Evolutionary conservation across 2,797 vertebrate genomes (phyloP), one percentile per base, ranked within the genome.

Genomic region (Sebastes aleutianus): DNA sequence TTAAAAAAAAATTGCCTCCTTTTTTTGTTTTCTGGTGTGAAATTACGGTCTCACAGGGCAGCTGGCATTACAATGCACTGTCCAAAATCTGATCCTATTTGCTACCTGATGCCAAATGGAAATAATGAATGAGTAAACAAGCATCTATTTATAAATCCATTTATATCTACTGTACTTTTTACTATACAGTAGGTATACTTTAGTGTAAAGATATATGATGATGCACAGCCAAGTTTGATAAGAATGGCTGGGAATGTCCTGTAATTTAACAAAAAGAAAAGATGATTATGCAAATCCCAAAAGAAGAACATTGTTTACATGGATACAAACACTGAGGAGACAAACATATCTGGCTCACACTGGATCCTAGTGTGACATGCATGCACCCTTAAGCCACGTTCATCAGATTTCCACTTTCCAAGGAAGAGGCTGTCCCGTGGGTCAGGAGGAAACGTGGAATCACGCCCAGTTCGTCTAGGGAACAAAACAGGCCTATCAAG

Each of bases 341-440:
- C 78, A 90, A 86, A 88, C 81, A 84, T 67, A 43, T 85, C 4
- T 31, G 11, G 32, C 70, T 72, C 16, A 76, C 20, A 18, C n/a
- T 18, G 26, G 39, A 77, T 78, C 72, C 68, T 85, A 70, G 63
- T 24, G 73, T 24, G 75, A 71, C 75, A 53, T 53, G 50, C 50
- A 53, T 53, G 50, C 50, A 53, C 50, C 50, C 50, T 53, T n/a
- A 71, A 32, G 47, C 74, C 65, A 79, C 11, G 58, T 59, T 90
- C 61, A 85, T 92, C 89, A 62, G 79, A 85, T 90, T 85, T 89
- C 89, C 63, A 73, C 59, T n/a, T 90, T 88, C 85, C 29, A 57
- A 85, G 82, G 83, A 88, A 66, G 56, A 73, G 47, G 24, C 26
- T 66, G 26, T 70, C 75, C n/a, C 62, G 22, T 3, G 1, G 26